Conservation (phyloP, 2,888 invertebrate genomes). For the Perithous albicinctus region DNA sequence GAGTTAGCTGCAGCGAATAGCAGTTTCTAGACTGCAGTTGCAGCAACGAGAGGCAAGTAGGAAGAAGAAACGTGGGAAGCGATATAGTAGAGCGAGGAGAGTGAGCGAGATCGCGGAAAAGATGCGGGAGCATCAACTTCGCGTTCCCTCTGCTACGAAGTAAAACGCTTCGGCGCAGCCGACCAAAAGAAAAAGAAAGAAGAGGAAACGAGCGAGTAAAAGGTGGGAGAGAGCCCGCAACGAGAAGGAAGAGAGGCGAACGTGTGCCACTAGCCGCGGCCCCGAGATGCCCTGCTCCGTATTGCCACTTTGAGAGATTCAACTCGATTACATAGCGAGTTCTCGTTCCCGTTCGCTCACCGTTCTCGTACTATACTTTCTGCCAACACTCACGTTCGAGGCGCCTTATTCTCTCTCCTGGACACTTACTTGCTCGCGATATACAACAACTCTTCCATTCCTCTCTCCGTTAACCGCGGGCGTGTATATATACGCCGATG, state of each 20-base stretch:
- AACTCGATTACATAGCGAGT: conserved; percentile 69
- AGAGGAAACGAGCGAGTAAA: conserved; percentile 48
- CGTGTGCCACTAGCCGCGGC: conserved; percentile 80
- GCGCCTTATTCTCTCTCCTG: conserved; percentile 5
- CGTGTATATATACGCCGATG: conserved; percentile 26
- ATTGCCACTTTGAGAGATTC: conserved; percentile 77
- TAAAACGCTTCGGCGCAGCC: conserved; percentile 47
- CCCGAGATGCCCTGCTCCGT: conserved; percentile 80
- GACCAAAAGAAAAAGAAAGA: conserved; percentile 28
- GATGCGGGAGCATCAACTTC: conserved; percentile 44
- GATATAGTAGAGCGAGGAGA: conserved; percentile 59
- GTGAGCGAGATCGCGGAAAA: conserved; percentile 61
- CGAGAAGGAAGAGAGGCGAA: conserved; percentile 70
- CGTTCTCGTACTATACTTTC: conserved; percentile 24
- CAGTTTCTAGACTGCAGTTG: conserved; percentile 47
- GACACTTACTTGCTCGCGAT: background rate
- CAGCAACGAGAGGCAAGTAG: conserved; percentile 15
- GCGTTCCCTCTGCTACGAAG: conserved; percentile 38
- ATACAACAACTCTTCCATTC: conserved; percentile 68
- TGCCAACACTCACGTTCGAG: conserved; percentile 7
- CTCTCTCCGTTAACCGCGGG: conserved; percentile 73
- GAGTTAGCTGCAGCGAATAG: conserved; percentile 7
- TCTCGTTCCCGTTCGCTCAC: conserved; percentile 65
- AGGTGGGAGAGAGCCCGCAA: conserved; percentile 45
- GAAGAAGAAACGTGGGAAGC: conserved; percentile 69